Conservation (phyloP, 1,140 invertebrate species). For the Cyclargus thomasi region DNA sequence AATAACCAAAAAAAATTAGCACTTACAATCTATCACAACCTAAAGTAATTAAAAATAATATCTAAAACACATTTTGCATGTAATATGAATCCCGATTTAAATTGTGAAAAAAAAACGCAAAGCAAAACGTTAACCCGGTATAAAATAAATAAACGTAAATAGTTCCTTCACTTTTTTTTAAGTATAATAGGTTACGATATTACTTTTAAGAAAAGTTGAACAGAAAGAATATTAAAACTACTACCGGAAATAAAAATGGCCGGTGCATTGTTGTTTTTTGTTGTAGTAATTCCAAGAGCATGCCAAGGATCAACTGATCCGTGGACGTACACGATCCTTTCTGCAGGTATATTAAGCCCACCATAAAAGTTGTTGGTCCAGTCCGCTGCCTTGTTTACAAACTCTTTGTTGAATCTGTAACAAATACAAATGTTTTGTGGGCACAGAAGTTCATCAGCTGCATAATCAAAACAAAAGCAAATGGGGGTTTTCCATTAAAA, state of each 20-base stretch:
- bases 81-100: too few species aligned
- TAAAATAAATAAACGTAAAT: too few species aligned
- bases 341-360: slow-evolving; percentile 81
- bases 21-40: too few species aligned
- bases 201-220: too few species aligned
- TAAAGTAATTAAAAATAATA: too few species aligned
- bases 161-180: too few species aligned
- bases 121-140: too few species aligned
- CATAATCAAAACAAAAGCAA: neutral
- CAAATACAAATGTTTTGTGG: slow-evolving; percentile 11
- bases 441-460: neutral
- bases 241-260: slow-evolving; percentile 85
- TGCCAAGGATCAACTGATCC: slow-evolving; percentile 97
- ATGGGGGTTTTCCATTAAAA: too few species aligned
- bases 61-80: too few species aligned
- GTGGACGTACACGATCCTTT: slow-evolving; percentile 90
- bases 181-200: too few species aligned
- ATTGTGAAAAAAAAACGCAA: too few species aligned
- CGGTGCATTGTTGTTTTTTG: slow-evolving; percentile 75
- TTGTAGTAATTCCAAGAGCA: slow-evolving; percentile 83
- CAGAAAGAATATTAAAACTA: neutral
- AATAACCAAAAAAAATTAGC: too few species aligned
- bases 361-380: slow-evolving; percentile 90
- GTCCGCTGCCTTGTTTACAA: slow-evolving; percentile 78
- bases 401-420: slow-evolving; percentile 76